Evolutionary conservation across 2,888 invertebrate species (phyloP), one percentile per base, ranked within the genome.

Genomic region (Leptopilina myrica): DNA sequence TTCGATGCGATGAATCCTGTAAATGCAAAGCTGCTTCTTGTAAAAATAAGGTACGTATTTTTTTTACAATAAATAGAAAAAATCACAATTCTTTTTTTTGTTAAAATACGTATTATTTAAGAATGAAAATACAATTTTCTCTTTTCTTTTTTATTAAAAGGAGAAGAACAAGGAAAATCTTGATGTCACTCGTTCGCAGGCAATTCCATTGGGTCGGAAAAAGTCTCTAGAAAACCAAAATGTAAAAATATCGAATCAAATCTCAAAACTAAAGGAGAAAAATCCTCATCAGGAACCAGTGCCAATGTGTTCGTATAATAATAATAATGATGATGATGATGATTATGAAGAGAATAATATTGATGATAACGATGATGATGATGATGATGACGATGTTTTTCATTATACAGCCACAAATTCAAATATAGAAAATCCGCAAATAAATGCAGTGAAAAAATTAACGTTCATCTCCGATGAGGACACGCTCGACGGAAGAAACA

Each of bases 21-120:
- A 86, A 78, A 76, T 89, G 89, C 15, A 78, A 75, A n/a, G 59
- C 77, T 40, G 9, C 12, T 4, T 2, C n/a, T 6, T 89, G 89
- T 64, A 67, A 83, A 65, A 89, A 89, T 79, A 81, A 88, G 80
- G 89, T 89, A 9, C 33, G 78, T 33, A 6, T 64, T 49, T 64
- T 20, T 40, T 75, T 9, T 12, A 59, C 20, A 20, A 20, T 20
- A 33, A 33, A 43, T 76, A n/a, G 46, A 69, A 49, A n/a, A n/a
- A n/a, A n/a, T 56, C 14, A 33, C 33, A 33, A 56, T n/a, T 56
- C 5, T 12, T 56, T 56, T 2, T 12, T 5, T 5, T 9, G 9
- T 46, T 1, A 9, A 46, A 46, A 14, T 56, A 56, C n/a, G n/a
- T 12, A 56, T 56, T 56, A 56, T 56, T 56, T 56, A 56, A n/a